Evolutionary conservation across 2,113 vertebrate species (phyloP), one percentile per base, ranked within the genome.

Genomic region (Arothron firmamentum): DNA sequence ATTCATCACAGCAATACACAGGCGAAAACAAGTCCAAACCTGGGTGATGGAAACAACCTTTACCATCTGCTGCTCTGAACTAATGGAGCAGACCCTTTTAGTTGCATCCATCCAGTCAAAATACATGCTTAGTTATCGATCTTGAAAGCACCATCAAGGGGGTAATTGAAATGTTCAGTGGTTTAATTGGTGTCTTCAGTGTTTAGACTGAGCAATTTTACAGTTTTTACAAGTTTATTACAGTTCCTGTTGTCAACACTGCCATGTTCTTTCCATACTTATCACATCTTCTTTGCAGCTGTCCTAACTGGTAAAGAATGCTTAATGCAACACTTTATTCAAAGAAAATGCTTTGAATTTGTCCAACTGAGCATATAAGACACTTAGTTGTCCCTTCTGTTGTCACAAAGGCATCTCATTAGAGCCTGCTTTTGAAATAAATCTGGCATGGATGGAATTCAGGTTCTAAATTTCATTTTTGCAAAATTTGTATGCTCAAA

Each of bases 161-260:
- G 68, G 76, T 85, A 88, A 88, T 84, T 88, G 83, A 87, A 88
- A 86, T 83, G 75, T 85, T 83, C 49, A 67, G 59, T 71, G 80
- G 67, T 83, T 79, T 87, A 84, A 88, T 77, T 87, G 83, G 74
- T 81, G 85, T 61, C 74, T 59, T 66, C 50, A 56, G 77, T 63
- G 56, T 75, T 68, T 57, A 53, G 70, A 69, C 61, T 65, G 62
- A 28, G 31, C 1, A 48, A 42, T 60, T 51, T 50, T 64, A 62
- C 59, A 51, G 45, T 42, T 60, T 51, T 50, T 64, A 62, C 59
- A 51, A 18, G 54, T 77, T 67, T 64, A 70, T 77, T 57, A 70
- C 62, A 54, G 64, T 65, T 62, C 62, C 43, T 67, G 68, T 25
- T 70, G 53, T 62, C 59, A 56, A 9, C 31, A 21, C 51, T 59